These are phyloP conservation scores for Sturnus vulgaris DNA, from an alignment of 2,113 vertebrate genomes.

Conservation along the genomic window DNA sequence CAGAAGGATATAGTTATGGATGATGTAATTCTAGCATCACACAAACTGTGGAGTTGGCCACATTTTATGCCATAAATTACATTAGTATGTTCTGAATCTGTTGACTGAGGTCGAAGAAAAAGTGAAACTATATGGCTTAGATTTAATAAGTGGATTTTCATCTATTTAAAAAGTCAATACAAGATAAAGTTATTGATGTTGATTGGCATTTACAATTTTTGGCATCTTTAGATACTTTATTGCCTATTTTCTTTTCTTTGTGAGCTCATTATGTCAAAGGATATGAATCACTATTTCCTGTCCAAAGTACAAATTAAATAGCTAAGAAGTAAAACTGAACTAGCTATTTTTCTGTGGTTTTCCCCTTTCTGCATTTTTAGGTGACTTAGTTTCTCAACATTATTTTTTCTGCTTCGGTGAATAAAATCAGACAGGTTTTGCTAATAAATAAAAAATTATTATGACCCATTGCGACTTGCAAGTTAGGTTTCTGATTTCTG, in stretches of 20 bases:
- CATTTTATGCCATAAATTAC: slow-evolving; percentile 46
- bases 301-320: not conserved
- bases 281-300: not conserved
- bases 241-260: not conserved
- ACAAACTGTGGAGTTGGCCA: not conserved
- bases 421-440: not conserved
- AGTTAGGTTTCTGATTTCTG: not conserved
- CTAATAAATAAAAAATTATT: not conserved
- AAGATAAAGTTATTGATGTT: not conserved
- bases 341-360: not conserved
- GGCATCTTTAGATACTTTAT: not conserved
- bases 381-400: not conserved
- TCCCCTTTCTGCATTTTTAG: not conserved
- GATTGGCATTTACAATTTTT: not conserved
- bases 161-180: not conserved
- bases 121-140: not conserved
- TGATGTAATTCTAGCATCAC: slow-evolving; percentile 52
- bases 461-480: not conserved
- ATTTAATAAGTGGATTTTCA: not conserved
- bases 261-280: not conserved
- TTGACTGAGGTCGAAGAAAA: not conserved
- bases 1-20: slow-evolving; percentile 3
- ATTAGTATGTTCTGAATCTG: not conserved
- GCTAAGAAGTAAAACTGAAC: not conserved
- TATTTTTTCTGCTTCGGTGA: not conserved